These are phyloP conservation scores for Orchesella flavescens DNA, from an alignment of 2,888 invertebrate species.

Conservation along the genomic window DNA sequence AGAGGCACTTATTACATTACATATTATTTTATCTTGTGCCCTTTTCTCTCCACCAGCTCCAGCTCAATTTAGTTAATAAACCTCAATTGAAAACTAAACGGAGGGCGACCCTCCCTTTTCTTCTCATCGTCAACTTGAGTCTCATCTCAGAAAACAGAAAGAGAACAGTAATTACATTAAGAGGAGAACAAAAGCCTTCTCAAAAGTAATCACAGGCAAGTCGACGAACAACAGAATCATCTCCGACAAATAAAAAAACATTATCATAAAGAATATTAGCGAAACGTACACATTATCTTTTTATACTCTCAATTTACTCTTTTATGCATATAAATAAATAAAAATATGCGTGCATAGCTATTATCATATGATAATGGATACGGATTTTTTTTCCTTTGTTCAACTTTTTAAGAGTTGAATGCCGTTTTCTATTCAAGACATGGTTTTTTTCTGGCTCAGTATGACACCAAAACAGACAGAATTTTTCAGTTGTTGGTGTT, in stretches of 20 bases:
- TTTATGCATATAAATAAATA: too few relatives aligned
- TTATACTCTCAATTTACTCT: too few relatives aligned
- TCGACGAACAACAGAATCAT: not conserved
- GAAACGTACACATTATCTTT: too few relatives aligned
- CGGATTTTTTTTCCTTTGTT: too few relatives aligned
- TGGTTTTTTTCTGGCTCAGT: too few relatives aligned
- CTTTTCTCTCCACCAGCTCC: constrained; percentile 15
- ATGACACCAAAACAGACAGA: too few relatives aligned
- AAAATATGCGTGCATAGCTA: too few relatives aligned
- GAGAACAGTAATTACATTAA: constrained; percentile 22
- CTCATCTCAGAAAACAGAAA: not conserved
- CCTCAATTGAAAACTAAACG: constrained; percentile 38
- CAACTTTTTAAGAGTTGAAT: too few relatives aligned
- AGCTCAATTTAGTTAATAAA: constrained; percentile 44
- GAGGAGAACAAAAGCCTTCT: not conserved
- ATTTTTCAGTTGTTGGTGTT: too few relatives aligned
- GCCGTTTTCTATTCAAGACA: too few relatives aligned
- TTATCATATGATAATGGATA: too few relatives aligned
- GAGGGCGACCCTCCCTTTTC: constrained; percentile 10
- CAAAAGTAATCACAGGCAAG: not conserved
- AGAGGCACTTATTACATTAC: not conserved
- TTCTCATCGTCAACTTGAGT: constrained; percentile 1
- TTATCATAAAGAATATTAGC: too few relatives aligned
- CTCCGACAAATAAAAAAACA: not conserved
- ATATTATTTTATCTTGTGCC: constrained; percentile 1